Evolutionary conservation across 2,888 invertebrate species (phyloP), one percentile per base, ranked within the genome.

Genomic region (Ellobium chinense): DNA sequence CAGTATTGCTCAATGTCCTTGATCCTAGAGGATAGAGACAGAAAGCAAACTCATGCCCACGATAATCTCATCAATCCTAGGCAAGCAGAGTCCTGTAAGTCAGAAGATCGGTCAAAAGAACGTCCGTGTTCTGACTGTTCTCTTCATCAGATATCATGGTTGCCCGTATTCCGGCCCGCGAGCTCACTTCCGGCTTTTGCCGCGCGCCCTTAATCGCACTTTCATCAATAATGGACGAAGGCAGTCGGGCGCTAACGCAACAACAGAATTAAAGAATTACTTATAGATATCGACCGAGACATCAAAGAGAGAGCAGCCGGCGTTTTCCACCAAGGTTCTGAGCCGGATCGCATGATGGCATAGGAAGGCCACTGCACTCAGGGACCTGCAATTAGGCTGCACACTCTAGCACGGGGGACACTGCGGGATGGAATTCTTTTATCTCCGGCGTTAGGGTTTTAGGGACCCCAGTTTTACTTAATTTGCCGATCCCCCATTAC

Each of bases 221-320:
- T 39, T 27, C 81, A 76, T 72, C 34, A 63, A 81, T 69, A 37
- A 70, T 70, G 39, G 56, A 66, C 54, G 69, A 18, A 14, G n/a
- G 7, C 70, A 46, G 63, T 39, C 31, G 70, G 31, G 82, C 84
- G 69, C 46, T 62, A 72, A 69, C 60, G 34, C 81, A 69, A 81
- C 84, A 83, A 82, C 68, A 69, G 82, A 83, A 83, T 84, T 82
- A 84, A 82, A 81, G 84, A 81, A 82, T 84, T 84, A 84, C 84
- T 84, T 84, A 84, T 82, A 63, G 72, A 31, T 78, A 84, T 79
- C 81, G 78, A 72, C 31, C 78, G 21, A 29, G 18, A 77, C 76
- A 77, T 81, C 82, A 84, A 82, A 84, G 81, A 36, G 27, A 31
- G 27, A 21, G 72, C 21, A 34, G 46, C 21, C 69, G 34, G n/a